Percentiles rank a stretch among this genome's conserved stretches.
These are phyloP conservation scores for Rhyacophila brunnea DNA, from an alignment of 1,140 invertebrate species.

Conservation along the genomic window DNA sequence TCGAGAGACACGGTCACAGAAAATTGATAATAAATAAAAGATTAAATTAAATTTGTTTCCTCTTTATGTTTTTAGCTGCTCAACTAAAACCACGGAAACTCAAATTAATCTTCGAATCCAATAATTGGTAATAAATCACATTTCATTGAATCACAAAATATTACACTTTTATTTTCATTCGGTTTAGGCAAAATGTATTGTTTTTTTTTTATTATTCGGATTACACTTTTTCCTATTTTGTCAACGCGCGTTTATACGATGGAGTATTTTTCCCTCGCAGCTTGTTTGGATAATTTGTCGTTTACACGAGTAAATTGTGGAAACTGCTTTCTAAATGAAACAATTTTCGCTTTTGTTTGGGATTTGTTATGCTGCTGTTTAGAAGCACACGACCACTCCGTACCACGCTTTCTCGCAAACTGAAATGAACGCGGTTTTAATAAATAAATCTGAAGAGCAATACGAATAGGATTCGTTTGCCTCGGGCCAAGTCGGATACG, in stretches of 20 bases:
- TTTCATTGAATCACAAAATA: constrained; percentile 13
- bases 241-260: constrained; percentile 18
- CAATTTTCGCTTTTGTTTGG: constrained; percentile 15
- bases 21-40: constrained; percentile 5
- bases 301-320: constrained; percentile 10
- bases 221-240: constrained; percentile 21
- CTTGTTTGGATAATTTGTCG: constrained; percentile 9
- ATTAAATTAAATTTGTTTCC: constrained; percentile 9
- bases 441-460: background rate
- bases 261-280: constrained; percentile 10
- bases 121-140: constrained; percentile 14
- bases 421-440: background rate
- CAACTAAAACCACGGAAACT: constrained; percentile 26
- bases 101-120: constrained; percentile 3
- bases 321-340: constrained; percentile 27
- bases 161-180: constrained; percentile 9
- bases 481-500: constrained; percentile 20
- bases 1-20: constrained; percentile 12
- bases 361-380: constrained; percentile 3
- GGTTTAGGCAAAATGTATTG: constrained; percentile 22
- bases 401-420: constrained; percentile 22
- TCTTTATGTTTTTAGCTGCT: constrained; percentile 19
- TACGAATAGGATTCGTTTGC: constrained; percentile 16
- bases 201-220: constrained; percentile 3
- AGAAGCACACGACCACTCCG: constrained; percentile 14